Evolutionary conservation across 2,113 vertebrate genomes (phyloP).

Genomic region (Solenodon paradoxus): DNA sequence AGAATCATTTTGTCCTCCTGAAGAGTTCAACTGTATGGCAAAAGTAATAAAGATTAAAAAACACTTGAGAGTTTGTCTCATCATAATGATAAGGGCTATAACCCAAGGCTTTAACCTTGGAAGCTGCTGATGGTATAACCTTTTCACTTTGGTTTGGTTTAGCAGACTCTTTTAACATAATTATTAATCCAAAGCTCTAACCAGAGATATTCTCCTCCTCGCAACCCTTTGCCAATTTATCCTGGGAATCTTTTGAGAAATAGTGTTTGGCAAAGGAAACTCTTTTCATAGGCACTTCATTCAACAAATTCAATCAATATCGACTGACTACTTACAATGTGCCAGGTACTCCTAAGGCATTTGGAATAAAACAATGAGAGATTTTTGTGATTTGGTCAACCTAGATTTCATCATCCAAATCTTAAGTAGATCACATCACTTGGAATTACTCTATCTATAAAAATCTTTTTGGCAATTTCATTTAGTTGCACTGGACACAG

Average conservation of each 20-base stretch:
- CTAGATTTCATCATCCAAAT: background rate
- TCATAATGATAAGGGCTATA: slow-evolving; percentile 8
- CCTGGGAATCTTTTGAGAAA: background rate
- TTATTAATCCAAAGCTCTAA: background rate
- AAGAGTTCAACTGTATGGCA: slow-evolving; percentile 8
- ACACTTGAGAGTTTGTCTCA: background rate
- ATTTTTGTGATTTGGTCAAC: no score
- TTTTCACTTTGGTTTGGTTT: background rate
- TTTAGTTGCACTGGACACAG: background rate
- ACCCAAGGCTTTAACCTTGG: background rate
- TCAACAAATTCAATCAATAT: background rate
- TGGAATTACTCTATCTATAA: background rate
- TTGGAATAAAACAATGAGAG: background rate
- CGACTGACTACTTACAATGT: background rate
- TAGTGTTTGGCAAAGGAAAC: background rate
- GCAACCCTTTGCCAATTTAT: background rate
- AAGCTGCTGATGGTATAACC: background rate
- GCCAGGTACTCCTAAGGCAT: background rate
- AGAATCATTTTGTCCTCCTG: background rate
- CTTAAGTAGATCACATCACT: background rate
- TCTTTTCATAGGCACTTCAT: background rate
- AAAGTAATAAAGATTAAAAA: slow-evolving; percentile 24
- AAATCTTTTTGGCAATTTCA: background rate
- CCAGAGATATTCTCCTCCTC: background rate
- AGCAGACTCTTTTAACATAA: background rate